Base-by-base conservation (phyloP, 2,888 invertebrate genomes). In the Salpingus planirostris region DNA sequence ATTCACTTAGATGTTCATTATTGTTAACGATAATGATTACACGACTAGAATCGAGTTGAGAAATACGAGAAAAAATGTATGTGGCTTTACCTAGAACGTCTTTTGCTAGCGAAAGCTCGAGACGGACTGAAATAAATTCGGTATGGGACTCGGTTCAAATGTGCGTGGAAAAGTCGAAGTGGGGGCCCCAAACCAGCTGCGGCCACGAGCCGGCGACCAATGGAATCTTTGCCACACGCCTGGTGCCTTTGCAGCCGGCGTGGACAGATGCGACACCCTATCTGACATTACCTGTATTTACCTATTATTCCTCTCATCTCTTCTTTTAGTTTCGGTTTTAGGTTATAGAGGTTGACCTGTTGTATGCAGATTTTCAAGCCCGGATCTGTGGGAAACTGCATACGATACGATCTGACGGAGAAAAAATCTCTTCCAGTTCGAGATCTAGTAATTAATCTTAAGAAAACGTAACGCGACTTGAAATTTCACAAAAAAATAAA, bases 191-290 rank as follows among this genome's bases (percentile, higher is more conserved):
- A n/a, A 52, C 50, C 64, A 65, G 61, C 59, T 65, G 65, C 59
- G 43, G 64, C 54, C 64, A 64, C 71, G 63, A 71, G 68, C 62
- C 74, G 66, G 54, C 62, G 68, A 63, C 75, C 73, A 67, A 71
- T 75, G 50, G 61, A 69, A 63, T 62, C 59, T 58, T 64, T 66
- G 46, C 66, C 73, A 65, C 71, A 69, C 46, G 65, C 69, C 50
- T 72, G 73, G 56, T 73, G 73, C 52, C 69, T 69, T 49, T 68
- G 43, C 62, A 67, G 66, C 69, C 38, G 32, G 37, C 36, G 27
- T 38, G 34, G 46, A 56, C 59, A 58, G 59, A 55, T 60, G 60
- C 44, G 52, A 51, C 51, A 53, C 55, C 55, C 51, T 48, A 49
- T 47, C 45, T 49, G 47, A 31, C 30, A 42, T 46, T 52, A 50